Conservation (phyloP, 2,888 invertebrate genomes). For the Zaprionus bogoriensis region DNA sequence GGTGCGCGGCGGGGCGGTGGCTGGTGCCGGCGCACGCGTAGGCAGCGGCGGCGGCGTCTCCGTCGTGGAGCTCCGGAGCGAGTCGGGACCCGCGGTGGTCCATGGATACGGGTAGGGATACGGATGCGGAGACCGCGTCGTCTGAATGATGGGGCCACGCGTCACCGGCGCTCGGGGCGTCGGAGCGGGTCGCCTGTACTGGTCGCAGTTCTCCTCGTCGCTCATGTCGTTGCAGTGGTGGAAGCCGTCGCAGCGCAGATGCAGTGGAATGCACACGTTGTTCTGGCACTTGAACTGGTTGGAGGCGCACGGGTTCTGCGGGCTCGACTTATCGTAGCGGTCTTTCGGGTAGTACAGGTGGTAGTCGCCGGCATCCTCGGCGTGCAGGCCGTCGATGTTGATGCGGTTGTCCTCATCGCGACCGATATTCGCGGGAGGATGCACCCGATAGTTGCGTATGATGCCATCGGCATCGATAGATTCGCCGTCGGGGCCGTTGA, state of each 20-base stretch:
- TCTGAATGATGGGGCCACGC: constrained; percentile 3
- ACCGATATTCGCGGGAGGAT: constrained; percentile 10
- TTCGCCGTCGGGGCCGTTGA: constrained; percentile 28
- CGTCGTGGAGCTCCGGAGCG: no score
- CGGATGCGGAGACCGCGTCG: no score
- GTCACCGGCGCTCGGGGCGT: constrained; percentile 34
- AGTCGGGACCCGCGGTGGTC: background rate
- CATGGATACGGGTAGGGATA: constrained; percentile 10
- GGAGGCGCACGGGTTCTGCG: constrained; percentile 82
- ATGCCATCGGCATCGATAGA: constrained; percentile 65
- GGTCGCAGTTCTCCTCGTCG: constrained; percentile 84
- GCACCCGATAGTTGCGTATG: constrained; percentile 59
- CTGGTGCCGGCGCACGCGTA: constrained; percentile 7
- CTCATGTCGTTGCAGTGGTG: constrained; percentile 86
- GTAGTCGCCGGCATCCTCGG: constrained; percentile 58
- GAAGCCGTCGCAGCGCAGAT: constrained; percentile 84
- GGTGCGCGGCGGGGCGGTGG: constrained; percentile 18
- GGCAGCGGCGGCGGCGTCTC: background rate
- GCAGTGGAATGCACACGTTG: constrained; percentile 85
- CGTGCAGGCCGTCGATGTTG: constrained; percentile 28
- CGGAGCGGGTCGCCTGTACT: constrained; percentile 38
- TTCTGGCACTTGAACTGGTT: constrained; percentile 85
- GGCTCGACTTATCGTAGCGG: constrained; percentile 61
- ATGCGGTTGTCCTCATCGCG: constrained; percentile 11
- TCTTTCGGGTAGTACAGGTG: constrained; percentile 44